Base-by-base conservation (phyloP, 1,140 invertebrate species). In the Aculops lycopersici region DNA sequence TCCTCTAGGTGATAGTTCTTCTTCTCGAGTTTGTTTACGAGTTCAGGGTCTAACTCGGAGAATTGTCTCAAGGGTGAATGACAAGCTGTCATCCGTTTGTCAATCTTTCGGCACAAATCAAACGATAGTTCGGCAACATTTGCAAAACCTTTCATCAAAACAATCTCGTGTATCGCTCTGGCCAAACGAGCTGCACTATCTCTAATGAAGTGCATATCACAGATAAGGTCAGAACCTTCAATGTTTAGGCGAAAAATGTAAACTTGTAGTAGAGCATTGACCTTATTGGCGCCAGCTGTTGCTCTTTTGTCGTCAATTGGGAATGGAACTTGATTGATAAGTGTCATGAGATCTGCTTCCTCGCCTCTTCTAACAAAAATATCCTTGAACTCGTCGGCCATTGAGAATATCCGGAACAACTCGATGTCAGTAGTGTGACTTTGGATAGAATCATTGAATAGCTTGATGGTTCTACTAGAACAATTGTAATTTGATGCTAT, bases 281-380 rank as follows among this genome's bases (percentile, higher is more conserved):
- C 78, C 62, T 98, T 98, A n/a, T n/a, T n/a, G 1, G 92, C 90
- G 49, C 80, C 88, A 0, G 88, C 71, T 55, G 98, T 90, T 55
- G 98, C 92, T 31, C 95, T 86, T 44, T 79, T 83, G 58, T 98
- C 92, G 47, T 98, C 98, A 39, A 98, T 92, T 0, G 92, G 92
- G 45, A 98, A 92, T 0, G 92, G 92, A 0, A 97, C 90, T 49
- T 79, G 62, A 56, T 92, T 84, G 71, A 97, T 83, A 1, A 98
- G 57, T 54, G 95, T 97, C 48, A 88, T 76, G 21, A 98, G 56
- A 56, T 98, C 92, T 37, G 95, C 54, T 51, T 97, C 95, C 58
- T 98, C 92, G 57, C 97, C 92, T 53, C 97, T 92, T 16, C 92
- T 62, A 1, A 98, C 88, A 18, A 75, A 70, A 20, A 92, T 78